Base-by-base conservation (phyloP, 2,797 vertebrate species). In the Uromys caudimaculatus region DNA sequence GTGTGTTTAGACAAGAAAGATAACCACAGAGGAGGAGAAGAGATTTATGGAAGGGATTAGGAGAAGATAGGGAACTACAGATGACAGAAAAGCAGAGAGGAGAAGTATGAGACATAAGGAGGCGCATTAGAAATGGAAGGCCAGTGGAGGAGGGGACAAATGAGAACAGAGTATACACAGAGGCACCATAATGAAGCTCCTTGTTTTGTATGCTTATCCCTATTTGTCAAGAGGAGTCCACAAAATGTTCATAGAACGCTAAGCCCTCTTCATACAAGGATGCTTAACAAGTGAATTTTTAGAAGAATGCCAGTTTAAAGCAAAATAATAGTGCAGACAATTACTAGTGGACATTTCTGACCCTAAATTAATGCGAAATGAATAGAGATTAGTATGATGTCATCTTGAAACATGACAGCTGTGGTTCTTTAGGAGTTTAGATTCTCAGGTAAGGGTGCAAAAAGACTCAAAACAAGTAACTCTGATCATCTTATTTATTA, bases 281-380 rank as follows among this genome's bases (percentile, higher is more conserved):
- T 38, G 38, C 44, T 71, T 38, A 54, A 85, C 38, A 86, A 82
- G 47, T 90, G 50, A 89, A 52, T 93, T 79, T 93, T 93, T 38
- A 90, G 56, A 90, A 94, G 32, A 95, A 94, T 92, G 60, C 27
- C 73, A 97, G n/a, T 93, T 82, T 41, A 77, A 91, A 56, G n/a
- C 32, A 95, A 88, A 38, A 89, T 90, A 93, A 81, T 19, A 95
- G 44, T 21, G 88, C 60, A 94, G 82, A 69, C 6, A 64, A 90
- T 23, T 19, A 24, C 52, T 41, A n/a, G 69, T 56, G 67, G 52
- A 92, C 83, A 94, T 62, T 75, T 92, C 62, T 95, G 64, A 62
- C 44, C 76, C 62, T 94, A 58, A 35, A 88, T 89, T 79, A 94
- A 75, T 94, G 90, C 96, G 44, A 93, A 10, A 85, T 94, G n/a